Evolutionary conservation across 1,140 invertebrate genomes (phyloP).

Genomic region (Colletes latitarsis): DNA sequence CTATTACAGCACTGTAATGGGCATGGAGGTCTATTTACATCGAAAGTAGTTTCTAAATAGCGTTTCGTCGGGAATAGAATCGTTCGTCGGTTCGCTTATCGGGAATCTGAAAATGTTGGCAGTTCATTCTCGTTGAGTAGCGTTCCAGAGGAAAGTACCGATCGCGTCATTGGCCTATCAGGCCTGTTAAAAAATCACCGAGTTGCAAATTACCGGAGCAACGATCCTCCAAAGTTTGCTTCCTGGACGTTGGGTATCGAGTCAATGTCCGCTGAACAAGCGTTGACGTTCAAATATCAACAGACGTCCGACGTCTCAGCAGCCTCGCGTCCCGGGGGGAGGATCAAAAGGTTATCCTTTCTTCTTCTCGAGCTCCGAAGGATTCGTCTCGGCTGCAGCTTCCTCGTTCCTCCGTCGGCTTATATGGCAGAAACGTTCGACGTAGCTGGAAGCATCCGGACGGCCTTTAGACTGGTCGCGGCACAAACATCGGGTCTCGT

Average conservation of each 20-base stretch:
- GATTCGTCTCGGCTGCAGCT: not conserved
- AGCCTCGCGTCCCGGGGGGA: not conserved
- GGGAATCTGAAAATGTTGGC: no score
- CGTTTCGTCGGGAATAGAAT: not conserved
- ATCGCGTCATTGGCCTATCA: no score
- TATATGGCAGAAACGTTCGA: constrained; percentile 25
- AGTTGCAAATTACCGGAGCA: no score
- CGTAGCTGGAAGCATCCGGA: not conserved
- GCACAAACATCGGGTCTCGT: not conserved
- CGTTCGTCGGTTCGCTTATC: no score
- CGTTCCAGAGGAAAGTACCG: no score
- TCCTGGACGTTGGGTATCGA: not conserved
- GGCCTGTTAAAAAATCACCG: no score
- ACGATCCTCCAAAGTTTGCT: not conserved
- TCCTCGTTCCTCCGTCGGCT: not conserved
- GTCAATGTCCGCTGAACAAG: not conserved
- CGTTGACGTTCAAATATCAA: not conserved
- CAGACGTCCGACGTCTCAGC: not conserved
- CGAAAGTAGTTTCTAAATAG: not conserved
- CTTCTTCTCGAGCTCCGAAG: not conserved
- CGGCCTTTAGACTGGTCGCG: not conserved
- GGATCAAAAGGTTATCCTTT: constrained; percentile 5
- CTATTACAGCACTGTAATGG: not conserved
- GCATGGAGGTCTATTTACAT: not conserved
- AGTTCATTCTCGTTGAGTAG: no score